These are phyloP conservation scores for Camponotus fellah DNA, from an alignment of 2,888 invertebrate species.

Conservation along the genomic window DNA sequence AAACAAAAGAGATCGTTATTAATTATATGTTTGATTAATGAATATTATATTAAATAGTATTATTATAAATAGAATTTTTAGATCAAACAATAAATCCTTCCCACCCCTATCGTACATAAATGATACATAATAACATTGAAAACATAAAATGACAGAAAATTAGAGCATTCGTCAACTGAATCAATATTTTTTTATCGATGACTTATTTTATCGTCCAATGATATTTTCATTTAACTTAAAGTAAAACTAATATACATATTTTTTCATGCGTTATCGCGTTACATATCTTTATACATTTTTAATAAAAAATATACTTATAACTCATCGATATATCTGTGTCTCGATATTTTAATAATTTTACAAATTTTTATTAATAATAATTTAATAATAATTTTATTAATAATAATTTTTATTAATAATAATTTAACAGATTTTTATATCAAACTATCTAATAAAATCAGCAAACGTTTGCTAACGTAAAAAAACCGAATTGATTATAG, in stretches of 20 bases:
- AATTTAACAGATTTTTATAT: no score
- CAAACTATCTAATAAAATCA: not conserved
- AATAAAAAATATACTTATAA: not conserved
- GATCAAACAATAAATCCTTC: not conserved
- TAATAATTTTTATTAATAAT: no score
- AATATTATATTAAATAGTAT: not conserved
- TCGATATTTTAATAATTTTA: constrained; percentile 12
- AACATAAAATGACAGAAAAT: constrained; percentile 27
- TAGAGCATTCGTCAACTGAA: constrained; percentile 53
- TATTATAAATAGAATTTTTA: constrained; percentile 22
- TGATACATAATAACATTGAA: constrained; percentile 1
- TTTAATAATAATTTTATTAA: no score
- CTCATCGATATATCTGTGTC: not conserved
- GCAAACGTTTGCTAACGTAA: constrained; percentile 1
- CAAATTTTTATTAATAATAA: not conserved
- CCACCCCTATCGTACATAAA: not conserved
- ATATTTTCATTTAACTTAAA: not conserved
- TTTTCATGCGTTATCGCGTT: not conserved
- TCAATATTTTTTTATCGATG: constrained; percentile 65
- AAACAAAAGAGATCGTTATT: not conserved
- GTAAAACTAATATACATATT: not conserved
- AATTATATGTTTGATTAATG: constrained; percentile 1
- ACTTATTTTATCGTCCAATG: constrained; percentile 33
- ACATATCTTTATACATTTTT: not conserved
- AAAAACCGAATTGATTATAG: constrained; percentile 86